Conservation (phyloP, 2,797 vertebrate genomes). For the Lepus oiostolus region DNA sequence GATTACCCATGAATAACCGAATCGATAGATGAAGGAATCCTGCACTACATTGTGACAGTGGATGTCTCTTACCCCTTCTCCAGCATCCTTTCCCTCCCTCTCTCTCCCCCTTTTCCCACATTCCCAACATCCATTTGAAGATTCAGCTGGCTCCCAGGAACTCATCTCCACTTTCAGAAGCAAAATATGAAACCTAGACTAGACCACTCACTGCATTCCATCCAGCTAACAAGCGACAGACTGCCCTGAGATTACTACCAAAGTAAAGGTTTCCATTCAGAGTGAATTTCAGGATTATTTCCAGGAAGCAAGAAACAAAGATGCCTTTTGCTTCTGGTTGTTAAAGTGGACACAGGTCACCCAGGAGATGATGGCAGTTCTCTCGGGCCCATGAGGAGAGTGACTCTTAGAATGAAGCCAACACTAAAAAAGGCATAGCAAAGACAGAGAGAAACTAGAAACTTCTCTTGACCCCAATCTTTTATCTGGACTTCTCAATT, state of each 20-base stretch:
- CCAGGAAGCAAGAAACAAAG: slow-evolving; percentile 48
- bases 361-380: not conserved
- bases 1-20: slow-evolving; percentile 11
- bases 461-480: not conserved
- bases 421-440: slow-evolving; percentile 12
- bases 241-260: not conserved
- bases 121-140: slow-evolving; percentile 32
- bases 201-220: slow-evolving; percentile 13
- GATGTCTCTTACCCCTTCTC: not conserved
- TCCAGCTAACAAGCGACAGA: not conserved
- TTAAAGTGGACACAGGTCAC: not conserved
- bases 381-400: not conserved
- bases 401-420: not conserved
- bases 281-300: slow-evolving; percentile 49
- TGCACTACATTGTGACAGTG: not conserved
- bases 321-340: not conserved
- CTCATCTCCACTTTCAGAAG: not conserved
- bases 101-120: not conserved
- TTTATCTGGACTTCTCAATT: slow-evolving; percentile 20
- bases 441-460: slow-evolving; percentile 47
- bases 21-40: slow-evolving; percentile 10
- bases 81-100: not conserved
- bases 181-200: not conserved
- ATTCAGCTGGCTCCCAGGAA: not conserved
- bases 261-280: slow-evolving; percentile 33